Percentiles rank a stretch among this genome's conserved stretches.
Conservation (phyloP, 2,113 vertebrate genomes). For the Albula goreensis region DNA sequence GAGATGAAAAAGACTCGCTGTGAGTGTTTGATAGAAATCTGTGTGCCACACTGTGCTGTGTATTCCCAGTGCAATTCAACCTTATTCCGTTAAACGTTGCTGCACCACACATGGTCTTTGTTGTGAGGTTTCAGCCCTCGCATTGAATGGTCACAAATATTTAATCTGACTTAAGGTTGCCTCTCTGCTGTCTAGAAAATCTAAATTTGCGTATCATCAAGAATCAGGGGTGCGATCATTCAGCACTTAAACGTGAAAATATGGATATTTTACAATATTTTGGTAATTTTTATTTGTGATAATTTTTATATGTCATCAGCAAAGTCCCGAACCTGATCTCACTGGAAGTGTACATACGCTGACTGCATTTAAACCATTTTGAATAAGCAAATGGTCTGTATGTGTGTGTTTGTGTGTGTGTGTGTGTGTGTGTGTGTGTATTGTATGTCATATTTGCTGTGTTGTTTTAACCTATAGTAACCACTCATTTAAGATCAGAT, state of each 20-base stretch:
- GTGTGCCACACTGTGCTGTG: background rate
- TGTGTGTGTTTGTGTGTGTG: background rate
- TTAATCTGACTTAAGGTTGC: background rate
- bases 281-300: no score
- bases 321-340: no score
- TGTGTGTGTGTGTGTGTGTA: background rate
- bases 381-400: background rate
- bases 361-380: slow-evolving; percentile 20
- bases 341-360: no score
- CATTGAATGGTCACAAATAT: background rate
- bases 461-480: background rate
- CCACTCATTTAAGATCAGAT: background rate
- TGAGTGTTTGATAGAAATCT: slow-evolving; percentile 6
- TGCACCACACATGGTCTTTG: background rate
- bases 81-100: background rate
- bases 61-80: background rate
- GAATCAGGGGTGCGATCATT: no score
- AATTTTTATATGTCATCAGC: no score
- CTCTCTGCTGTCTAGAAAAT: background rate
- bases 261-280: no score
- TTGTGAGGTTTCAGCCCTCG: no score
- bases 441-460: background rate
- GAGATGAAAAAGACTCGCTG: slow-evolving; percentile 19
- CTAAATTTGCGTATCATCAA: no score
- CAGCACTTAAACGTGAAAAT: no score